Evolutionary conservation across 2,797 vertebrate genomes (phyloP), one percentile per base, ranked within the genome.

Genomic region (Benthosema pterotum): DNA sequence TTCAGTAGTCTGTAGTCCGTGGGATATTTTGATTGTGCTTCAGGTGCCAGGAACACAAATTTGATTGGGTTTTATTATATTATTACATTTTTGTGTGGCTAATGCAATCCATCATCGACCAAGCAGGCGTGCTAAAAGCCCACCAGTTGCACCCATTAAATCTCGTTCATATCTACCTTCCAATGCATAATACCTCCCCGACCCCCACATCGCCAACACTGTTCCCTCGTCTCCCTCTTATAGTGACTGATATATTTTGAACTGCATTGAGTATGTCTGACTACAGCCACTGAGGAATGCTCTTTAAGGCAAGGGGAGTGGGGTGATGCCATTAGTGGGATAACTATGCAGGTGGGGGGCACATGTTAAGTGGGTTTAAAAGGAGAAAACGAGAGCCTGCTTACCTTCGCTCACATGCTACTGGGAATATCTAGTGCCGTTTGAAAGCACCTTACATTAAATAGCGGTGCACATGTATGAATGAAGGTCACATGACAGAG

Each of bases 71-170:
- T 69, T 78, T 79, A 38, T 38, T 38, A 2, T 38, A 38, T 38
- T 38, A 38, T 38, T 11, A 32, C 28, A 6, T 32, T 32, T 32
- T 38, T 38, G 28, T 61, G 32, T 32, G 71, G 72, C 52, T 83
- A 73, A 85, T 80, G 78, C 60, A 62, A 51, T 59, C 72, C 71
- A 82, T 77, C 74, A 82, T 73, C 43, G 63, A 62, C 70, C 69
- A 42, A 75, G 64, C 43, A 1, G 45, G 28, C 18, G 4, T 50
- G 56, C 47, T 17, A 19, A 75, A 78, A 74, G 71, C 62, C 42
- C 28, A 45, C 55, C 15, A 74, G 65, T 79, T 69, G 57, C 49
- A 72, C 72, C 65, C 75, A 57, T 79, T 73, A 59, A 67, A 77
- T 60, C 55, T 22, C 17, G 52, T 64, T 80, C 58, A 60, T 65